Evolutionary conservation across 2,888 invertebrate species (phyloP).

Genomic region (Litoditis marina): DNA sequence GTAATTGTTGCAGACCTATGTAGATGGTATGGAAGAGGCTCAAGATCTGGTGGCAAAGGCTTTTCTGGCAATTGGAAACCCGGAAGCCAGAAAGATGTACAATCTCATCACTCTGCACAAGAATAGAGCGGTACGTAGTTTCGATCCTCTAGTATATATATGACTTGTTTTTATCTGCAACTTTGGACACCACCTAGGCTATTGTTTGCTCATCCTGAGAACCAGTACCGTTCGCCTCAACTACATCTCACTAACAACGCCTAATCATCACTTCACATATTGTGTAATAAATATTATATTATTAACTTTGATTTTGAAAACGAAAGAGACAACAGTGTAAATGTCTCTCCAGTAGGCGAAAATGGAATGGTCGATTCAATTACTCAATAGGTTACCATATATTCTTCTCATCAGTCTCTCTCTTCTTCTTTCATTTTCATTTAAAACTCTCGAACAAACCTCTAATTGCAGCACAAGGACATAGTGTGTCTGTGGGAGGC

Average conservation of each 20-base stretch:
- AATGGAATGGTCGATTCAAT: too few species aligned
- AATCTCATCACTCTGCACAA: constrained; percentile 63
- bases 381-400: too few species aligned
- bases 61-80: constrained; percentile 87
- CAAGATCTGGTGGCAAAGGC: constrained; percentile 66
- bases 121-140: constrained; percentile 69
- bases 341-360: not conserved
- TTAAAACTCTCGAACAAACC: too few species aligned
- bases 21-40: constrained; percentile 15
- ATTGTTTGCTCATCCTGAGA: too few species aligned
- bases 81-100: constrained; percentile 68
- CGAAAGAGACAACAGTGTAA: not conserved
- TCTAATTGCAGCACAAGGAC: constrained; percentile 26
- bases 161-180: too few species aligned
- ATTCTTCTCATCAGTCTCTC: too few species aligned
- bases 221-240: too few species aligned
- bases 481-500: constrained; percentile 25
- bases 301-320: too few species aligned
- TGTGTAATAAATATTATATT: too few species aligned
- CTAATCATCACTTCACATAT: too few species aligned
- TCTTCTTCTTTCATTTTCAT: not conserved
- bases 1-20: not conserved
- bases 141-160: not conserved
- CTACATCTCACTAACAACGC: too few species aligned
- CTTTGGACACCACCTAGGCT: too few species aligned